Evolutionary conservation across 2,113 vertebrate species (phyloP).

Genomic region (Tauraco erythrolophus): DNA sequence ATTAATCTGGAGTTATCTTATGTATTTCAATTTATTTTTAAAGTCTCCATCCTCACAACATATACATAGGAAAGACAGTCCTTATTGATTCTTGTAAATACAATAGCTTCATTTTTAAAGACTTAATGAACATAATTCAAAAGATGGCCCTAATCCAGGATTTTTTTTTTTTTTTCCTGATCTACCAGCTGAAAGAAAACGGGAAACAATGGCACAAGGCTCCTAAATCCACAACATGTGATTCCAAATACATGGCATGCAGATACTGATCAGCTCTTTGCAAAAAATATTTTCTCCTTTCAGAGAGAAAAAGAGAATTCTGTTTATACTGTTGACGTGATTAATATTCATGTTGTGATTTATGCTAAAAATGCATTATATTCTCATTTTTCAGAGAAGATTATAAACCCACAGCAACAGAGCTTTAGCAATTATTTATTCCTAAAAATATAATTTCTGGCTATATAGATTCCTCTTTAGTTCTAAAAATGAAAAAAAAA

Average conservation of each 20-base stretch:
- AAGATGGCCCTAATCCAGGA: neutral
- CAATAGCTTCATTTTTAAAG: neutral
- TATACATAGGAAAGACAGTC: neutral
- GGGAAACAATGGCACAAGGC: neutral
- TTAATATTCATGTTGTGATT: neutral
- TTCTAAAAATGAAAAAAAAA: neutral
- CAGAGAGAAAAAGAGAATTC: neutral
- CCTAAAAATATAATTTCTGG: neutral
- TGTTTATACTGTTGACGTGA: neutral
- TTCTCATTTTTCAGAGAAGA: neutral
- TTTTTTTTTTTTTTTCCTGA: neutral
- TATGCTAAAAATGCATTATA: neutral
- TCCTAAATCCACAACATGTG: neutral
- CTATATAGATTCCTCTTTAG: neutral
- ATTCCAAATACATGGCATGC: neutral
- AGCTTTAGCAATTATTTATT: neutral
- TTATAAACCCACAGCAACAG: neutral
- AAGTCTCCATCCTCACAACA: neutral
- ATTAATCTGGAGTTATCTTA: neutral
- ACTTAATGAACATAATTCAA: neutral
- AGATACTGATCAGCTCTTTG: neutral
- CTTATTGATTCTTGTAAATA: neutral
- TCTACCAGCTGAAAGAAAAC: neutral
- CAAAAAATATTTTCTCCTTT: neutral
- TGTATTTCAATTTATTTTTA: neutral